A percentile compares a stretch with the other conserved stretches of the same genome.
These are phyloP conservation scores for Caradrina kadenii DNA, from an alignment of 2,888 invertebrate species.

Conservation along the genomic window DNA sequence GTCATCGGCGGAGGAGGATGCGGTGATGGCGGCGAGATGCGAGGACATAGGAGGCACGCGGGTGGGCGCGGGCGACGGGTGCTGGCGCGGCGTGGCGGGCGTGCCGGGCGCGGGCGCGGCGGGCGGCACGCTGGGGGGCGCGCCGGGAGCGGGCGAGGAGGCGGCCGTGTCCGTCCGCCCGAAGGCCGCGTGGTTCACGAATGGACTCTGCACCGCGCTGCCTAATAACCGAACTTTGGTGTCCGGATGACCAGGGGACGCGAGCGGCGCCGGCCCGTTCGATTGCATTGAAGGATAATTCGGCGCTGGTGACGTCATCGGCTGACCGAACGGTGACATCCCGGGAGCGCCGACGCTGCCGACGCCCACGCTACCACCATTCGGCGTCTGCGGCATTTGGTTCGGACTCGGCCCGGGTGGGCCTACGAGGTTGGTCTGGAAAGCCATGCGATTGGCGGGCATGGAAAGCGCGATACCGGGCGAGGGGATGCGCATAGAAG, in stretches of 20 bases:
- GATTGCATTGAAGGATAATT: slow-evolving; percentile 90
- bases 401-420: slow-evolving; percentile 95
- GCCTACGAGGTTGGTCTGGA: slow-evolving; percentile 92
- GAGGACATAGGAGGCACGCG: slow-evolving; percentile 66
- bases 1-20: slow-evolving; percentile 56
- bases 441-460: slow-evolving; percentile 85
- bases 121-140: slow-evolving; percentile 80
- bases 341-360: slow-evolving; percentile 91
- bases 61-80: slow-evolving; percentile 72
- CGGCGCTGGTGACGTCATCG: slow-evolving; percentile 91
- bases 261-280: slow-evolving; percentile 91
- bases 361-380: slow-evolving; percentile 87
- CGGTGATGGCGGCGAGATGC: slow-evolving; percentile 78
- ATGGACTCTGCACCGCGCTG: slow-evolving; percentile 90
- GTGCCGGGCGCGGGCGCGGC: slow-evolving; percentile 72
- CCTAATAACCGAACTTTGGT: slow-evolving; percentile 85
- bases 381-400: slow-evolving; percentile 88
- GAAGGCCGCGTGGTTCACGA: slow-evolving; percentile 82
- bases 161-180: slow-evolving; percentile 70
- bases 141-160: slow-evolving; percentile 82
- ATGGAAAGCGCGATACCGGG: slow-evolving; percentile 90
- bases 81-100: slow-evolving; percentile 74
- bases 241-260: slow-evolving; percentile 89
- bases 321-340: slow-evolving; percentile 93
- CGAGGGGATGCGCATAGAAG: slow-evolving; percentile 92